Base-by-base conservation (phyloP, 2,797 vertebrate species). In the Neosilurus hyrtlii region DNA sequence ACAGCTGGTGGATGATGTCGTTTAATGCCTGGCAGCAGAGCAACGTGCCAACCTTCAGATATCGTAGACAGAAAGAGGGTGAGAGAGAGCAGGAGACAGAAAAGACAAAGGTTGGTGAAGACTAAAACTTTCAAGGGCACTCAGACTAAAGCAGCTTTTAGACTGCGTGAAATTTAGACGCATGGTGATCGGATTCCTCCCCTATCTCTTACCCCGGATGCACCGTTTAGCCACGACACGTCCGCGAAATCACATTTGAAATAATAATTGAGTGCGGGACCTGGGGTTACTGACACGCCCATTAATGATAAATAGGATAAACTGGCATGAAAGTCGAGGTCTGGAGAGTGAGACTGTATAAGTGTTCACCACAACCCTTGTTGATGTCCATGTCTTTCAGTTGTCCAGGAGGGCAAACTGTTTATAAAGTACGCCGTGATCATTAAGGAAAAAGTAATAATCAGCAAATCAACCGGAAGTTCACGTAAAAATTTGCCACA, bases 301-400 rank as follows among this genome's bases (percentile, higher is more conserved):
- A 85, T 91, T 92, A 92, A 91, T 82, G 87, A 89, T 86, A 88
- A 91, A 93, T 88, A 81, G 90, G 82, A 88, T 90, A 88, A 84
- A 86, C 83, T 83, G 85, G 86, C 90, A 83, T 91, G 89, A 90
- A 89, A 91, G 90, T 83, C 72, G 24, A 82, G 74, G 80, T 71
- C 85, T 73, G 78, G 75, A 79, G 77, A 71, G 72, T 20, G 43
- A 0, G 68, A 71, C 71, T 56, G 43, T 73, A 26, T 15, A 52
- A 22, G 62, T 70, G 74, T 56, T 56, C 16, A 56, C 52, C 52
- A 56, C 16, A 15, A 56, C 20, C 24, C 16, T 24, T 22, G 0
- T 9, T 18, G 51, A 16, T 54, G 24, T 59, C 26, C 10, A 20
- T 16, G 73, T 14, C 54, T 57, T 76, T 37, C 20, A 3, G 54